Percentiles rank a stretch among this genome's conserved stretches.
Conservation (phyloP, 2,888 invertebrate genomes). For the Syrista parreyssii region DNA sequence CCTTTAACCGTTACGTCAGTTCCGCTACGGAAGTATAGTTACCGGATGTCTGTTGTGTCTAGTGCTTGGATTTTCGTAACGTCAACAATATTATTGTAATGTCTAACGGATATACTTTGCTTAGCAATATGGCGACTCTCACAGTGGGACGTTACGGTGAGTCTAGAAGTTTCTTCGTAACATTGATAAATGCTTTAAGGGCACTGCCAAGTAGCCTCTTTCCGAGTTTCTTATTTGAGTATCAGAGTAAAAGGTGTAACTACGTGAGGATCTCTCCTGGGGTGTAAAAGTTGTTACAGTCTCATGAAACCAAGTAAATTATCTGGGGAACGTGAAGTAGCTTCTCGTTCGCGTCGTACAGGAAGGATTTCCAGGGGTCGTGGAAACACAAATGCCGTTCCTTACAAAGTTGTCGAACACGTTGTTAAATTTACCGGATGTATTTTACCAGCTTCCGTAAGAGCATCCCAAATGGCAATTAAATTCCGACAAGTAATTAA, state of each 20-base stretch:
- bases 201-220: not conserved
- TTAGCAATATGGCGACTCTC: not conserved
- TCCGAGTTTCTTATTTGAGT: too few relatives aligned
- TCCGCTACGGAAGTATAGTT: not conserved
- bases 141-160: not conserved
- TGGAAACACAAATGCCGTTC: not conserved
- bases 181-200: not conserved
- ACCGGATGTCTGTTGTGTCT: not conserved
- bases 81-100: not conserved
- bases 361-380: not conserved
- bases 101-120: not conserved
- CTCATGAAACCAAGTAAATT: not conserved
- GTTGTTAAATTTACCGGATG: not conserved
- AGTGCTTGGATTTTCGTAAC: slow-evolving; percentile 1
- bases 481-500: not conserved
- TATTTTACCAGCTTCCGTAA: not conserved
- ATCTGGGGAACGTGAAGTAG: not conserved
- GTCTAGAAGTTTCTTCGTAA: not conserved
- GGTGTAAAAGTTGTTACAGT: not conserved
- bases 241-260: not conserved
- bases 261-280: not conserved
- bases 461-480: not conserved
- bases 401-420: not conserved
- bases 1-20: not conserved
- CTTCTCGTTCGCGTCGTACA: not conserved